A percentile compares a stretch with the other conserved stretches of the same genome.
These are phyloP conservation scores for Busseola fusca DNA, from an alignment of 2,888 invertebrate species.

Conservation along the genomic window DNA sequence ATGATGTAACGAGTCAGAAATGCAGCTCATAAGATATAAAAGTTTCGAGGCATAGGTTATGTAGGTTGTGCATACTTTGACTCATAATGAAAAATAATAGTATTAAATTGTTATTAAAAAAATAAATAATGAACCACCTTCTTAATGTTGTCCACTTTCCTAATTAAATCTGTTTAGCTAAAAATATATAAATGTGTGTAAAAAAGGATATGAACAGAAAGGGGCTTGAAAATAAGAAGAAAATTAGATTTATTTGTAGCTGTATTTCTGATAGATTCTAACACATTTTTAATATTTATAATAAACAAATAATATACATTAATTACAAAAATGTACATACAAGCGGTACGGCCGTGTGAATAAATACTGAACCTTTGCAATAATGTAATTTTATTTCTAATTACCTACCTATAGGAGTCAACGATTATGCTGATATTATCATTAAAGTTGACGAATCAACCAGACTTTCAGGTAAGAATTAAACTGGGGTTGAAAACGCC, in stretches of 20 bases:
- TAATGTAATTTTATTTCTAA: conserved; percentile 30
- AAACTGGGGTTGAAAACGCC: background rate
- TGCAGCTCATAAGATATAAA: conserved; percentile 7
- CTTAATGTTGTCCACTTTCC: background rate
- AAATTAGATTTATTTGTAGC: background rate
- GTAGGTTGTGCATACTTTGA: background rate
- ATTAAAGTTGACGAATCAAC: background rate
- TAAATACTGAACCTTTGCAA: conserved; percentile 43
- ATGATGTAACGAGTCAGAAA: conserved; percentile 6
- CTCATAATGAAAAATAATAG: background rate
- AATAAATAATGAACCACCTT: background rate
- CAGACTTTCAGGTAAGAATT: background rate
- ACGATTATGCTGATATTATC: background rate
- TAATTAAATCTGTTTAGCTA: background rate
- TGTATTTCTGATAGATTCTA: conserved; percentile 23
- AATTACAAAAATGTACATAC: background rate
- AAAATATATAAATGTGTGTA: background rate
- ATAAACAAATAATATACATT: conserved; percentile 20
- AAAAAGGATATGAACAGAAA: too few species aligned
- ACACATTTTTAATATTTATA: background rate
- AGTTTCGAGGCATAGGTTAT: background rate
- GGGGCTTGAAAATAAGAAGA: conserved; percentile 1
- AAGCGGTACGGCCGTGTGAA: conserved; percentile 15
- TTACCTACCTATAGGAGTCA: background rate
- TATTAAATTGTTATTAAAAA: background rate